phyloP scores from a whole-genome alignment of 2,888 invertebrate genomes.

The Dicyrtoma fusca region DNA sequence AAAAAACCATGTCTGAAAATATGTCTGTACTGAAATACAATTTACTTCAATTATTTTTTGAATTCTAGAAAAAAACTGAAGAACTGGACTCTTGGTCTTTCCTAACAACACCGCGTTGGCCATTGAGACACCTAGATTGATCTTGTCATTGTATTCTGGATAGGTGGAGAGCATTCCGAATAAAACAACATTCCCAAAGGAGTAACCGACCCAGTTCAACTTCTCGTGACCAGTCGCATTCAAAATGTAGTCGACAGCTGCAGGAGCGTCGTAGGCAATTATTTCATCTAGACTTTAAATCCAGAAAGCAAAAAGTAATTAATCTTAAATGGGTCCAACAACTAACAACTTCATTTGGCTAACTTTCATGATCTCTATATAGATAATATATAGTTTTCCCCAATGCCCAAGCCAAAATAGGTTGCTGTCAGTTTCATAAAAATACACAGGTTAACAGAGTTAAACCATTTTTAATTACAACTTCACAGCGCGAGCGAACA shows the following conservation, averaged over 20 bases:
- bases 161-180: neutral
- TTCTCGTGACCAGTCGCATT: neutral
- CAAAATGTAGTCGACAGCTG: neutral
- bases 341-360: too few species aligned
- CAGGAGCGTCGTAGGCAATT: neutral
- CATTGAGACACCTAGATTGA: constrained; percentile 3
- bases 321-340: too few species aligned
- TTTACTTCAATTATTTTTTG: neutral
- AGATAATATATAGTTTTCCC: too few species aligned
- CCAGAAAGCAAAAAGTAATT: too few species aligned
- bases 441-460: too few species aligned
- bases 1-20: neutral
- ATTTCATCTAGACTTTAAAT: neutral
- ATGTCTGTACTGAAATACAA: too few species aligned
- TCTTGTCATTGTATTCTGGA: constrained; percentile 20
- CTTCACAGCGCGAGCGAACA: too few species aligned
- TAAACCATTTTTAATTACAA: too few species aligned
- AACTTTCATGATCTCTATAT: too few species aligned
- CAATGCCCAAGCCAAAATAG: too few species aligned
- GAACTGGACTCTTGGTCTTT: neutral
- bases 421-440: too few species aligned
- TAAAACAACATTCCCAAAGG: neutral
- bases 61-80: neutral
- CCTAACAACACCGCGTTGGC: neutral
- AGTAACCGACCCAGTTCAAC: constrained; percentile 5